These are phyloP conservation scores for Entomobrya proxima DNA, from an alignment of 2,888 invertebrate genomes.

Conservation along the genomic window DNA sequence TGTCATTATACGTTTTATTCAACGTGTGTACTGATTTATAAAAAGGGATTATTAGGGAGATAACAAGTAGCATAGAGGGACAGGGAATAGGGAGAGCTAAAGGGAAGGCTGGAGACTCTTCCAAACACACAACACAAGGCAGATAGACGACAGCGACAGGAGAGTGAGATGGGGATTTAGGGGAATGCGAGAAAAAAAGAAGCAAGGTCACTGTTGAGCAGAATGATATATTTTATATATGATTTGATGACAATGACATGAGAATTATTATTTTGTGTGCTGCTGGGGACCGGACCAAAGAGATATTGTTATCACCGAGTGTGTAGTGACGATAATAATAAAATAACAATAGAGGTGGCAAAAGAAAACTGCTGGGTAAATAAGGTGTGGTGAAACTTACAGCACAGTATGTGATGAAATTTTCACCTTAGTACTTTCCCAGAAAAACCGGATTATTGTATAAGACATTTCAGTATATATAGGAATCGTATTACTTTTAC, in stretches of 20 bases:
- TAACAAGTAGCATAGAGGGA: conserved; percentile 44
- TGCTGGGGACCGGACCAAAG: neutral
- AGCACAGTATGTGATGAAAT: conserved; percentile 7
- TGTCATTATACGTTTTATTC: conserved; percentile 64
- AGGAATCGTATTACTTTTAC: neutral
- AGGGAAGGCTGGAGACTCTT: no score
- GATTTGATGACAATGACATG: conserved; percentile 22
- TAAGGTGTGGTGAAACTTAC: no score
- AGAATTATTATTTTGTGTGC: conserved; percentile 6
- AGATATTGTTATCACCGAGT: neutral
- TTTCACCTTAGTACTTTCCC: conserved; percentile 27
- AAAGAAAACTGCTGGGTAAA: no score
- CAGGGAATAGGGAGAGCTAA: neutral
- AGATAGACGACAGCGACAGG: neutral
- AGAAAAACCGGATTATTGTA: neutral
- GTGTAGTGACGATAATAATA: no score
- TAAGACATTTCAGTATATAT: neutral
- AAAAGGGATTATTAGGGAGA: conserved; percentile 51
- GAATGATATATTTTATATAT: conserved; percentile 14
- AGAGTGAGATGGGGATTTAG: neutral
- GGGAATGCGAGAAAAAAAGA: neutral
- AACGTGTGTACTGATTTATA: conserved; percentile 52
- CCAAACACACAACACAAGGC: no score
- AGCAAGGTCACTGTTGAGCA: conserved; percentile 15
- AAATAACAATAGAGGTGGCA: no score